Percentiles rank a stretch among this genome's conserved stretches.
Evolutionary conservation across 2,113 vertebrate genomes (phyloP).

Genomic region (Nibea albiflora): DNA sequence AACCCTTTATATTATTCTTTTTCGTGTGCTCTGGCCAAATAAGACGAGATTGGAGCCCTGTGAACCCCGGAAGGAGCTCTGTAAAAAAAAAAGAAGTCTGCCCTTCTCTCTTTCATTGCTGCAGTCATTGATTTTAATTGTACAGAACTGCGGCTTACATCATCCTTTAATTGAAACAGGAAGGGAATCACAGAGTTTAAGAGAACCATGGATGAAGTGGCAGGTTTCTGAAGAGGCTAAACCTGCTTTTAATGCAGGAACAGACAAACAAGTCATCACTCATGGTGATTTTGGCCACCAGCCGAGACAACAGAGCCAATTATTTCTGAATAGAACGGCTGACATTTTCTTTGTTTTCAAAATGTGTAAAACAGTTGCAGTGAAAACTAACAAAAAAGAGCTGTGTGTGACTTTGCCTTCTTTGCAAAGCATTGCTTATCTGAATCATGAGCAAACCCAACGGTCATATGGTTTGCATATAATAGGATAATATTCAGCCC

Average conservation of each 20-base stretch:
- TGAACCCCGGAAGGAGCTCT: neutral
- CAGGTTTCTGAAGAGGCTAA: neutral
- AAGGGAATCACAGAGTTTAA: neutral
- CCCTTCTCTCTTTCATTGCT: neutral
- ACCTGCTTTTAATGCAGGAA: conserved; percentile 2
- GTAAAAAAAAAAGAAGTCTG: neutral
- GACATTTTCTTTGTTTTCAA: conserved; percentile 14
- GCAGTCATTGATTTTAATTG: neutral
- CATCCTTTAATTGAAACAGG: conserved; percentile 13
- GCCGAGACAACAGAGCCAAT: neutral
- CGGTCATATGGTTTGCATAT: neutral
- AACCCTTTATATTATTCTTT: neutral
- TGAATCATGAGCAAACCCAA: conserved; percentile 9
- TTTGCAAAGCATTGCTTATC: conserved; percentile 7
- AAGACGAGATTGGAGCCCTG: neutral
- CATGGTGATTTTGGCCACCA: conserved; percentile 20
- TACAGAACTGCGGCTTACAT: neutral
- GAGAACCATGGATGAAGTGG: neutral
- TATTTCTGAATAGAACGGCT: neutral
- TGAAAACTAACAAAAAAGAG: neutral
- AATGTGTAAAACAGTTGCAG: conserved; percentile 10
- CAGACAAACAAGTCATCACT: neutral
- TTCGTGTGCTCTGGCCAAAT: neutral
- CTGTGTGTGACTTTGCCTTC: conserved; percentile 6
- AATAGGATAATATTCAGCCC: conserved; percentile 20